Base-by-base conservation (phyloP, 2,888 invertebrate species). In the Antitype chi region DNA sequence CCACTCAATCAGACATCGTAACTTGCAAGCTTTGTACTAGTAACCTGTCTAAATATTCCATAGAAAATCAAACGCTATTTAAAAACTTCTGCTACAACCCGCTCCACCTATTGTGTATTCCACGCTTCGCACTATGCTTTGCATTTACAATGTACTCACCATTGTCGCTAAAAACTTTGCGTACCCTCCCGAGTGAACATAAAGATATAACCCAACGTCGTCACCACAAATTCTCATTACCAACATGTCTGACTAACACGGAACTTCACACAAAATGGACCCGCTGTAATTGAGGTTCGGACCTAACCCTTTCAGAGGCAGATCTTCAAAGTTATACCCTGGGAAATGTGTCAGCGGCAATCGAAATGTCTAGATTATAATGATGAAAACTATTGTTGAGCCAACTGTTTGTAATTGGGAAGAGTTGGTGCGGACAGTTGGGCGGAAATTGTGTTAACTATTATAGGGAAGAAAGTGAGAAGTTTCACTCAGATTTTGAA, bases 311-410 rank as follows among this genome's bases (percentile, higher is more conserved):
- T 81, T 86, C 88, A 80, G 53, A n/a, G 55, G 70, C 84, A 85
- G 83, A 86, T 87, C 81, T 85, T 74, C 82, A 77, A 89, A 89
- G 87, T 89, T 89, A 81, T 78, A 75, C 84, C 75, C 80, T 71
- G 74, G 75, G 70, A 87, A 88, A 87, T 80, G 77, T 87, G 88
- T 83, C 86, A 87, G 77, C 82, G 83, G 66, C 85, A 88, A 88
- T 86, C 63, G 78, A 78, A 85, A 85, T 71, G 85, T 82, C 78
- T 82, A 71, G 85, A 76, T 71, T 75, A 77, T 84, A 86, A 84
- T 88, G 80, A 82, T 76, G 52, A 47, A 53, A 55, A 70, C 67
- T 23, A 55, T 62, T 79, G 74, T 80, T 80, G 55, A 25, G 13
- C 13, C 47, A 70, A 80, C 53, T 74, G 77, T 74, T 83, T 76